Percentiles rank a stretch among this genome's conserved stretches.
phyloP scores from a whole-genome alignment of 1,140 invertebrate genomes.

The Heliconius eleuchia region DNA sequence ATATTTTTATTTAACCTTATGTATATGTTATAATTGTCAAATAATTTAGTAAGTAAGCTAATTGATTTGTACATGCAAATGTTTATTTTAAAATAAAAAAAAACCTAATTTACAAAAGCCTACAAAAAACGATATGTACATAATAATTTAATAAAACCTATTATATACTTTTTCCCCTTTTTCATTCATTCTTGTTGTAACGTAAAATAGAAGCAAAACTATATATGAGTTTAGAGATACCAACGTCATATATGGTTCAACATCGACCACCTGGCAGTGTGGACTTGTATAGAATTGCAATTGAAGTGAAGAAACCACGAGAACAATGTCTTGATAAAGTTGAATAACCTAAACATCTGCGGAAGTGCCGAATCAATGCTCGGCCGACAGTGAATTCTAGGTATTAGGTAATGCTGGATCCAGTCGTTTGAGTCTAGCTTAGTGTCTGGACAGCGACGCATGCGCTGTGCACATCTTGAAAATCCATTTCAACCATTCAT shows the following conservation, averaged over 20 bases:
- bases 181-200: no score
- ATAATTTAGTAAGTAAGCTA: no score
- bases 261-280: background rate
- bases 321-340: background rate
- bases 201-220: no score
- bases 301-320: background rate
- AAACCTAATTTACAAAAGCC: no score
- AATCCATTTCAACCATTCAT: constrained; percentile 36
- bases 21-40: no score
- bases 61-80: background rate
- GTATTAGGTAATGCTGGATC: constrained; percentile 2
- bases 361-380: background rate
- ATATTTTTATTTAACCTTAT: no score
- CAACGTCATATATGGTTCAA: background rate
- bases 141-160: background rate
- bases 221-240: background rate
- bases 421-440: constrained; percentile 20
- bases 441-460: constrained; percentile 27
- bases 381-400: background rate
- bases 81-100: background rate
- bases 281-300: background rate
- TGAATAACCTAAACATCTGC: background rate
- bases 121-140: no score
- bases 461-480: constrained; percentile 24
- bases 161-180: background rate